Base-by-base conservation (phyloP, 2,797 vertebrate species). In the Lagothrix lagotricha region DNA sequence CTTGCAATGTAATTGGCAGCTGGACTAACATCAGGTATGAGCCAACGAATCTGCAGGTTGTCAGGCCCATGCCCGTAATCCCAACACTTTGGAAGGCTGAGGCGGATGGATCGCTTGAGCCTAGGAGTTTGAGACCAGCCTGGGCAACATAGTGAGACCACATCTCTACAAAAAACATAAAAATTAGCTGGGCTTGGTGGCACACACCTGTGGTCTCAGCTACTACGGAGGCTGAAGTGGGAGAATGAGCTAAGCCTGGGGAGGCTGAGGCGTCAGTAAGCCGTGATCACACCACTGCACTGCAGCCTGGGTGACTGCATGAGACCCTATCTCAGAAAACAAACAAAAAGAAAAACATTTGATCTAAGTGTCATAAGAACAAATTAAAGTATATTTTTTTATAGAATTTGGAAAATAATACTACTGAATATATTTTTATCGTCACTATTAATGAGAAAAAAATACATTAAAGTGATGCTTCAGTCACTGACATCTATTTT, bases 361-460 rank as follows among this genome's bases (percentile, higher is more conserved):
- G 2, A 83, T 79, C 9, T 39, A 83, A 54, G 17, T 48, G 57
- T 84, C 36, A 67, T 73, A 93, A 64, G 58, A 73, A 57, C 9
- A 87, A 13, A 73, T 67, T 44, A 54, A 72, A 5, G 7, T 72
- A 17, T 11, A 54, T 44, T 82, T 90, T 20, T 61, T 70, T 12
- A 48, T 54, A 48, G 75, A 87, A 44, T 11, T 94, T 86, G 44
- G 24, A 73, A 93, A 79, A 90, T 64, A 77, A 26, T 24, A 36
- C 26, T 80, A 64, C 33, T 7, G 2, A 50, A 50, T 36, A 67
- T 39, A 54, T 94, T 87, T 87, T 90, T 83, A 39, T 61, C 36
- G 64, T 70, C 44, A 48, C 15, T 52, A 41, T 88, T 76, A 52
- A 77, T 72, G 39, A 85, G 12, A 82, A 86, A 39, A 39, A 91